Base-by-base conservation (phyloP, 2,888 invertebrate species). In the Strigamia maritima region DNA sequence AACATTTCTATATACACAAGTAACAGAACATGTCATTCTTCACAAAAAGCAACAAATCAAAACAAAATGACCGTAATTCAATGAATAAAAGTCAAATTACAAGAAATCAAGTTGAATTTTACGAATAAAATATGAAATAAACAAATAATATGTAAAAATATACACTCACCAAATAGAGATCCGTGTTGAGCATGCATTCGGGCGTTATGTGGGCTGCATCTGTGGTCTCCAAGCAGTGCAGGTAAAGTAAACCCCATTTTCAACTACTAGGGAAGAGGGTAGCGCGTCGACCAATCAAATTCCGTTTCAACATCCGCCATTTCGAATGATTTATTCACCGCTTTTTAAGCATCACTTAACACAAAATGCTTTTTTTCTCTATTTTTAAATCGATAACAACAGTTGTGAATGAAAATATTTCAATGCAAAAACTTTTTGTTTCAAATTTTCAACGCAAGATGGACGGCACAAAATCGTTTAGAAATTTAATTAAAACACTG, bases 141-240 rank as follows among this genome's bases (percentile, higher is more conserved):
- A 35, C 0, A 35, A 35, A 35, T 35, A 35, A 6, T 4, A 7
- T 7, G 1, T 14, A 49, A 49, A 16, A 7, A n/a, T n/a, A n/a
- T 19, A 3, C 7, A 49, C 49, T 49, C 6, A 49, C 49, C 49
- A 16, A 14, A 49, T 16, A 49, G 10, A 49, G 16, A 19, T 2
- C 16, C 6, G 14, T 2, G n/a, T 19, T 49, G 16, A 3, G 19
- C 49, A 8, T 6, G 49, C 19, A 2, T 10, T 49, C 22, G 10
- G 60, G 19, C 8, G 24, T 24, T 6, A 1, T 19, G 60, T 24
- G 24, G 60, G 60, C 60, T 60, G 24, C 60, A 60, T 60, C 60
- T 60, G 60, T 24, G 60, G 60, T 60, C 60, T 60, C 22, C 60
- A 19, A 24, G 60, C 60, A 60, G 60, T 60, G 60, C 60, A 60